phyloP scores from a whole-genome alignment of 2,113 vertebrate genomes.

The Origma solitaria region DNA sequence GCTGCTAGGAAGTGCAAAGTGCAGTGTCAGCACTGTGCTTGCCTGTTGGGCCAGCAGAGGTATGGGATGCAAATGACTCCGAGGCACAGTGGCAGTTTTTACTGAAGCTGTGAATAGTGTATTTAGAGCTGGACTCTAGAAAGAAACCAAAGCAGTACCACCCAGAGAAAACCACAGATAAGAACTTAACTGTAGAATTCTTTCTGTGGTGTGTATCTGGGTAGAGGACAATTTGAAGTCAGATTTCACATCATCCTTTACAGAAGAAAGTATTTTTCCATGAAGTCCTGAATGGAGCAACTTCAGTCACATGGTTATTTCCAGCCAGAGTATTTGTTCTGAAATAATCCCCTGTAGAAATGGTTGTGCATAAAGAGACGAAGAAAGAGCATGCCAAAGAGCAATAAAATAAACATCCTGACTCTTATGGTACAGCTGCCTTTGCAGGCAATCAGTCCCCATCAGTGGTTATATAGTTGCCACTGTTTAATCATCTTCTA shows the following conservation, averaged over 20 bases:
- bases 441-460: not conserved
- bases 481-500: slow-evolving; percentile 53
- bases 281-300: not conserved
- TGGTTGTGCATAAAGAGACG: not conserved
- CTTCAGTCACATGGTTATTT: not conserved
- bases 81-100: not conserved
- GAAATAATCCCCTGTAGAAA: not conserved
- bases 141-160: not conserved
- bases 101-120: not conserved
- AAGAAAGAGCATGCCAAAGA: not conserved
- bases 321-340: not conserved
- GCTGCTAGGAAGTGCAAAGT: not conserved
- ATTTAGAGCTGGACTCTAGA: not conserved
- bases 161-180: not conserved
- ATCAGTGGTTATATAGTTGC: not conserved
- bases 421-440: not conserved
- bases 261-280: not conserved
- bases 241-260: not conserved
- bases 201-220: not conserved
- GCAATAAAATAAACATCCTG: not conserved
- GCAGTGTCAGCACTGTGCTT: not conserved
- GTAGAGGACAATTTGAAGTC: not conserved
- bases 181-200: not conserved
- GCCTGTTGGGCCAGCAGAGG: not conserved
- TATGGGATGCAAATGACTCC: not conserved